Percentiles rank a stretch among this genome's conserved stretches.
Evolutionary conservation across 2,797 vertebrate species (phyloP).

Genomic region (Propithecus deckenii): DNA sequence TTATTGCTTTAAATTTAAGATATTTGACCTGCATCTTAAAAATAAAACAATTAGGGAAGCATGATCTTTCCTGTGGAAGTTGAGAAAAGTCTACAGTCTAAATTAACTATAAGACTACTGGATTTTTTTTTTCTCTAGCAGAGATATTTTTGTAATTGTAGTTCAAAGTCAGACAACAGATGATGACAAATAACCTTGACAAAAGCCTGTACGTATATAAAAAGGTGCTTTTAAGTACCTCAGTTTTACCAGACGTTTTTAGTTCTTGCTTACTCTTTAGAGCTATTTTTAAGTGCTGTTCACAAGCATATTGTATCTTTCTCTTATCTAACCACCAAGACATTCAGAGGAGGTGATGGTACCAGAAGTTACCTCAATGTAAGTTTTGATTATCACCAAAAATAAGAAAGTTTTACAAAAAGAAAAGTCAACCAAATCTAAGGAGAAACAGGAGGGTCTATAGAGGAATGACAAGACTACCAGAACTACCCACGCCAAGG

Average conservation of each 20-base stretch:
- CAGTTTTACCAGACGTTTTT: background rate
- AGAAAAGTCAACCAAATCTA: constrained; percentile 86
- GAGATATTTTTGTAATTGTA: background rate
- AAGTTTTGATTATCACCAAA: constrained; percentile 82
- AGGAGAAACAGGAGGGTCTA: constrained; percentile 89
- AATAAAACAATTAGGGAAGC: background rate
- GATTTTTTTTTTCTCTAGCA: background rate
- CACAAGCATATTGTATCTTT: constrained; percentile 59
- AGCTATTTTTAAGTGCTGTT: constrained; percentile 66
- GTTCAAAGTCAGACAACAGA: background rate
- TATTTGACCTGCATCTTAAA: background rate
- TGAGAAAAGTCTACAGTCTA: background rate
- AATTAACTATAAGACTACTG: background rate
- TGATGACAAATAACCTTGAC: background rate
- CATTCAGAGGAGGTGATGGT: constrained; percentile 92
- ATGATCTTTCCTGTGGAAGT: background rate
- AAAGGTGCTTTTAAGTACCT: constrained; percentile 29
- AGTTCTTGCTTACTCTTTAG: constrained; percentile 58
- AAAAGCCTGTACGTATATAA: background rate
- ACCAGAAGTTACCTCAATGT: constrained; percentile 91
- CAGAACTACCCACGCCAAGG: constrained; percentile 11
- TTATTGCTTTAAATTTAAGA: background rate
- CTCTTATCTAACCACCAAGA: constrained; percentile 86
- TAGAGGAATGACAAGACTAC: constrained; percentile 90
- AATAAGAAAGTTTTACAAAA: constrained; percentile 90